These are phyloP conservation scores for Lamprotornis superbus DNA, from an alignment of 2,113 vertebrate genomes.

Conservation along the genomic window DNA sequence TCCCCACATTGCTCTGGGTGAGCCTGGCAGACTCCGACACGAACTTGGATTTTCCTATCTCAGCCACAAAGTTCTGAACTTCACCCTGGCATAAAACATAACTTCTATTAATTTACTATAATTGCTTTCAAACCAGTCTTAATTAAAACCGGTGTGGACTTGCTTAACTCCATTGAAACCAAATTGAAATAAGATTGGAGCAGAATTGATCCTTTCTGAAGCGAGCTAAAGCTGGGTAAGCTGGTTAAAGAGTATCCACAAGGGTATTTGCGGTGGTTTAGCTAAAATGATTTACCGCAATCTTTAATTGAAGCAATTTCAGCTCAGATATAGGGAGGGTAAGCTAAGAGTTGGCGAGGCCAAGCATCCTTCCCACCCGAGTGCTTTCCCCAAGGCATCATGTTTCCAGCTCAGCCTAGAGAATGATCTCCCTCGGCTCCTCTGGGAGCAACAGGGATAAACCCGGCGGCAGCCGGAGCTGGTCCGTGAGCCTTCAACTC, in stretches of 20 bases:
- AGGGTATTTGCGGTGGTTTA: conserved; percentile 8
- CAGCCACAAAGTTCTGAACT: background rate
- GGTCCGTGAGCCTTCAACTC: background rate
- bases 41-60: background rate
- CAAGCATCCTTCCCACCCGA: background rate
- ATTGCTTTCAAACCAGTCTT: conserved; percentile 36
- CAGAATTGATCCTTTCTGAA: background rate
- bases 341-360: background rate
- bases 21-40: accelerated
- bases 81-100: background rate
- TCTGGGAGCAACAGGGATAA: background rate
- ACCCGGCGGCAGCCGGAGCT: background rate
- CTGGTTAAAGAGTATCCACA: conserved; percentile 40
- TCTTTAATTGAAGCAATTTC: conserved; percentile 43
- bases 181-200: background rate
- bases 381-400: background rate
- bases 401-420: background rate
- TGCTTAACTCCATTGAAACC: conserved; percentile 23
- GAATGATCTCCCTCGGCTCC: background rate
- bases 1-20: background rate
- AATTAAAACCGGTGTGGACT: conserved; percentile 29
- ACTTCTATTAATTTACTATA: background rate
- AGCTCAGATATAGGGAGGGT: background rate
- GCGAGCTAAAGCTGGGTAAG: conserved; percentile 24
- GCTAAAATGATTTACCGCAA: conserved; percentile 31